A percentile compares a stretch with the other conserved stretches of the same genome.
phyloP scores from a whole-genome alignment of 2,797 vertebrate species.

The Lithobates sylvaticus region DNA sequence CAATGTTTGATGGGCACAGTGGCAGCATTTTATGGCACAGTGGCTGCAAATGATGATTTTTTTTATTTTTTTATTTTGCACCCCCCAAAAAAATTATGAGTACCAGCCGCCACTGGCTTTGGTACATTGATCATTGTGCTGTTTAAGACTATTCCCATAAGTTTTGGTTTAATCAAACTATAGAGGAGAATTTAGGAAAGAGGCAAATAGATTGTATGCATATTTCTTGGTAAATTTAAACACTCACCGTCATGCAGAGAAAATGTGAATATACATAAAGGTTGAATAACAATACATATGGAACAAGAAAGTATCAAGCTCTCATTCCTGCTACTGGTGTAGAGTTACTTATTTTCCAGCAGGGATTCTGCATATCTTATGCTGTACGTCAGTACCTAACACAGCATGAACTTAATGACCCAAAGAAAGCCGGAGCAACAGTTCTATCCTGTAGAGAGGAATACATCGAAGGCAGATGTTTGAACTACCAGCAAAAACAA shows the following conservation, averaged over 20 bases:
- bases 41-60: no score
- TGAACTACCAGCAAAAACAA: background rate
- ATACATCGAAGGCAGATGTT: constrained; percentile 1
- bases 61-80: no score
- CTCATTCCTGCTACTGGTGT: background rate
- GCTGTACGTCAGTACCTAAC: background rate
- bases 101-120: no score
- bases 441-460: constrained; percentile 7
- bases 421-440: background rate
- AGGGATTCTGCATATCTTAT: constrained; percentile 14
- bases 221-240: background rate
- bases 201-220: background rate
- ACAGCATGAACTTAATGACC: constrained; percentile 1
- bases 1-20: no score
- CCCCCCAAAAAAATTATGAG: no score
- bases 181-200: background rate
- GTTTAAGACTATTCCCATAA: no score
- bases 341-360: constrained; percentile 26
- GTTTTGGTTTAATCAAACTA: constrained; percentile 23
- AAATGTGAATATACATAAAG: constrained; percentile 9
- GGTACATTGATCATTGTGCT: no score
- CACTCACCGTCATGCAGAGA: background rate
- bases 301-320: background rate
- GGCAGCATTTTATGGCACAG: no score
- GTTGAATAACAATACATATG: constrained; percentile 20